These are phyloP conservation scores for Camelus bactrianus DNA, from an alignment of 2,113 vertebrate genomes.

Conservation along the genomic window DNA sequence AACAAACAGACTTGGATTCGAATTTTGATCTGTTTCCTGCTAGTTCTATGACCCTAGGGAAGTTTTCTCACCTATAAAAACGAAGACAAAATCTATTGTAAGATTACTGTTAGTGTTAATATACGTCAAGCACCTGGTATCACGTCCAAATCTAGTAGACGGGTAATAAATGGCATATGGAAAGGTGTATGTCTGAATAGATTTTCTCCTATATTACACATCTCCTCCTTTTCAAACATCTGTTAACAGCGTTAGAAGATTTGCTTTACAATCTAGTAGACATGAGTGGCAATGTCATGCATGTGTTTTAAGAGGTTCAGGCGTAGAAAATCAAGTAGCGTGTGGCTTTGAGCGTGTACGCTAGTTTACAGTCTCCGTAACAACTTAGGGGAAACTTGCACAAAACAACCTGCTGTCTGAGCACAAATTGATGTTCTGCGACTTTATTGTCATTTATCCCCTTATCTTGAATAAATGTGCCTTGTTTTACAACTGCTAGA, in stretches of 20 bases:
- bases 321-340: neutral
- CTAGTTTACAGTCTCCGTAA: neutral
- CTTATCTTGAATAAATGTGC: conserved; percentile 14
- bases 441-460: neutral
- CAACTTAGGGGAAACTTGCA: neutral
- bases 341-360: neutral
- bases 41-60: neutral
- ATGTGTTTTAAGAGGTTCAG: neutral
- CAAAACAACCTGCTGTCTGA: neutral
- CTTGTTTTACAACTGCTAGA: conserved; percentile 31
- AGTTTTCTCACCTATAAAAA: conserved; percentile 4
- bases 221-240: neutral
- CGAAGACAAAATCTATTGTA: neutral
- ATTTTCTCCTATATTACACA: neutral
- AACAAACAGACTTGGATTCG: neutral
- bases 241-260: neutral
- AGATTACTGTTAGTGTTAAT: neutral
- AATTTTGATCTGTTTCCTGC: neutral
- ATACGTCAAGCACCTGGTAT: neutral
- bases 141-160: neutral
- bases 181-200: neutral
- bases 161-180: too few relatives aligned
- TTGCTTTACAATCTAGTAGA: neutral
- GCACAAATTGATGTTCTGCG: neutral
- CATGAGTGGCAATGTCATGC: neutral